phyloP scores from a whole-genome alignment of 2,888 invertebrate species.

The Meteorus cinctellus region DNA sequence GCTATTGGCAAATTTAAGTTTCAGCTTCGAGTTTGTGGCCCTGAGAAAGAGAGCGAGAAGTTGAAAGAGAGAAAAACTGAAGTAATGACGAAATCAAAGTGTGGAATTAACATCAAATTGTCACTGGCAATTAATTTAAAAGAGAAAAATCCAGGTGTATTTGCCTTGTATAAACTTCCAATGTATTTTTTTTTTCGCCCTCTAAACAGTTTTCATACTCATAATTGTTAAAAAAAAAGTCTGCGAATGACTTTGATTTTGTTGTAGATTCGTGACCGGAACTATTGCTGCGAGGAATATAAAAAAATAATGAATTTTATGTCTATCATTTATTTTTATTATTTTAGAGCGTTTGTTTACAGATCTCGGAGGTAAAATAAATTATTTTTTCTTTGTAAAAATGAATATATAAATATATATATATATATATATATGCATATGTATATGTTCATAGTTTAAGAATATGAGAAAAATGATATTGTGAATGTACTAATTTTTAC shows the following conservation, averaged over 20 bases:
- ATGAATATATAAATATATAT: constrained; percentile 43
- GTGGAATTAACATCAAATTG: not conserved
- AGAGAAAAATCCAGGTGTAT: not conserved
- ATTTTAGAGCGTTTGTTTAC: constrained; percentile 52
- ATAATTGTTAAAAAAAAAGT: not conserved
- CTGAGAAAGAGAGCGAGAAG: constrained; percentile 42
- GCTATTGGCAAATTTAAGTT: constrained; percentile 60
- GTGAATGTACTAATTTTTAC: no score
- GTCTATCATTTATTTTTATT: constrained; percentile 28
- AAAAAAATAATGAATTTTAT: constrained; percentile 3
- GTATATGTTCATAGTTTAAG: no score
- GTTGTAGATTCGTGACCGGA: not conserved
- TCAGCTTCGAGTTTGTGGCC: constrained; percentile 58
- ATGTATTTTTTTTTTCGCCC: not conserved
- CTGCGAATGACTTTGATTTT: not conserved
- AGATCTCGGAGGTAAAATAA: constrained; percentile 60
- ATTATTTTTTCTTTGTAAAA: constrained; percentile 34
- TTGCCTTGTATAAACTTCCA: not conserved
- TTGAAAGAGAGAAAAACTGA: not conserved
- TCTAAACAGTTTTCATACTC: constrained; percentile 17
- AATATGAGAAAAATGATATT: no score
- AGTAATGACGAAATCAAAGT: not conserved
- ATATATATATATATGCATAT: constrained; percentile 45
- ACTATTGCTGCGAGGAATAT: not conserved
- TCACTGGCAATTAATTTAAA: not conserved